Evolutionary conservation across 2,113 vertebrate species (phyloP).

Genomic region (Pachyramphus minor): DNA sequence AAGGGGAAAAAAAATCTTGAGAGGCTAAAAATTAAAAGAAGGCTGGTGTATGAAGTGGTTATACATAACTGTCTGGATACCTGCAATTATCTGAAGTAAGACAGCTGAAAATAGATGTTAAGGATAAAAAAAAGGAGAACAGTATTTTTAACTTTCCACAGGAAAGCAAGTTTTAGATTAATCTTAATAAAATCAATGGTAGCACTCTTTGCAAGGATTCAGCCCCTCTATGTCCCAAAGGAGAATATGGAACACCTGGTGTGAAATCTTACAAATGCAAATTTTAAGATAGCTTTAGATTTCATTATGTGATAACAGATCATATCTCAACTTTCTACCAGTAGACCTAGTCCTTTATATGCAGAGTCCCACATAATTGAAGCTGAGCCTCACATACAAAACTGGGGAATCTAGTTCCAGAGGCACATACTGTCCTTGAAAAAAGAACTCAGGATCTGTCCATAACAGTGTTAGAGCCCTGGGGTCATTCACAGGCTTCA

Average conservation of each 20-base stretch:
- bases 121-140: not conserved
- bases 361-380: not conserved
- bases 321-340: not conserved
- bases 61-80: not conserved
- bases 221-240: not conserved
- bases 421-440: accelerated
- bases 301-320: conserved; percentile 27
- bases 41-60: not conserved
- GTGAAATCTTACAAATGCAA: not conserved
- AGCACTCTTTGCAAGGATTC: not conserved
- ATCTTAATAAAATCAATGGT: not conserved
- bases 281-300: not conserved
- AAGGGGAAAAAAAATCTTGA: not conserved
- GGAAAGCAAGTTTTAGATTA: not conserved
- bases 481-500: not conserved
- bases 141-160: not conserved
- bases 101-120: not conserved
- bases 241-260: not conserved
- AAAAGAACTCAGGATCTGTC: not conserved
- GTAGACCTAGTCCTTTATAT: not conserved
- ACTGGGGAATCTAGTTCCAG: not conserved
- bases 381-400: not conserved
- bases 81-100: not conserved
- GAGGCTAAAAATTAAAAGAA: not conserved
- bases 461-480: not conserved